phyloP scores from a whole-genome alignment of 2,113 vertebrate species.

The Aptenodytes patagonicus region DNA sequence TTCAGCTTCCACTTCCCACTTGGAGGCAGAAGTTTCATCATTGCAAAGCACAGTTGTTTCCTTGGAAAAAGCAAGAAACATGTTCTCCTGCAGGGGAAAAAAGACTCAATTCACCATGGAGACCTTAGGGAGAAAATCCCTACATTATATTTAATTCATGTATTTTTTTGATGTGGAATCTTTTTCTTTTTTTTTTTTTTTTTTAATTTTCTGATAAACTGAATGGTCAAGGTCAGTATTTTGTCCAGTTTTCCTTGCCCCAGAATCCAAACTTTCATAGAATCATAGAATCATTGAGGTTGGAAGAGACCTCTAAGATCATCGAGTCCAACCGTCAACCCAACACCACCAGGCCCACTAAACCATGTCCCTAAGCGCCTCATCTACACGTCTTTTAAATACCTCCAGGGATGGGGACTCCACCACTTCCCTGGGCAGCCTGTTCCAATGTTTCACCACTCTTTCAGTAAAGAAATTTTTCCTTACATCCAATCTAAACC shows the following conservation, averaged over 20 bases:
- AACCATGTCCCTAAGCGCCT: no score
- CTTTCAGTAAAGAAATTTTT: no score
- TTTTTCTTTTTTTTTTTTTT: no score
- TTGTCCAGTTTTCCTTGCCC: neutral
- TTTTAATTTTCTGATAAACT: neutral
- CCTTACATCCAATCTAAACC: no score
- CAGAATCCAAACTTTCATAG: neutral
- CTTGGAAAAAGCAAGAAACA: neutral
- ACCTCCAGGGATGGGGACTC: no score
- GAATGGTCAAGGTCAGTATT: neutral
- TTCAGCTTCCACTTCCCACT: neutral
- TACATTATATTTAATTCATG: neutral
- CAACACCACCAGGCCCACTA: no score
- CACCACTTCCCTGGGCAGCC: no score
- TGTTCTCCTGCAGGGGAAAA: neutral
- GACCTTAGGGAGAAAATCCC: neutral
- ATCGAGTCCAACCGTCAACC: no score
- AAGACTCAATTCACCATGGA: neutral
- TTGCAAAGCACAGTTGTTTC: neutral
- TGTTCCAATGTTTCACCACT: no score
- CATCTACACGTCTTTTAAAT: no score
- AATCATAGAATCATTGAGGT: no score
- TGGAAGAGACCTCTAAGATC: no score
- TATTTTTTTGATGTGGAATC: neutral
- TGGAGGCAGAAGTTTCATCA: constrained; percentile 30